A percentile compares a stretch with the other conserved stretches of the same genome.
phyloP scores from a whole-genome alignment of 2,888 invertebrate genomes.

The Fabriciana adippe region DNA sequence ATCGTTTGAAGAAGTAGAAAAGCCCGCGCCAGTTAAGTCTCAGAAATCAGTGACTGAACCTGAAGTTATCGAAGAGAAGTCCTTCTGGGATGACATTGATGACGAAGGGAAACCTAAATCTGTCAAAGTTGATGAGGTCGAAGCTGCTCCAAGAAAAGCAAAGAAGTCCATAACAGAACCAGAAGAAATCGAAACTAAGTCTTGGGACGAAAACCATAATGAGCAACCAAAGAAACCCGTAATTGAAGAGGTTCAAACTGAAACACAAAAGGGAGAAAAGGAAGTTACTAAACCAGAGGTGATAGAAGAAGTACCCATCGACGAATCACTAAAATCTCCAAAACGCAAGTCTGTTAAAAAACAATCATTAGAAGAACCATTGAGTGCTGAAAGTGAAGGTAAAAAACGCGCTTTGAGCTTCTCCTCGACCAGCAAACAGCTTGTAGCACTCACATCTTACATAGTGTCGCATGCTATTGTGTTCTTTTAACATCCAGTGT shows the following conservation, averaged over 20 bases:
- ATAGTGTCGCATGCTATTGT: conserved; percentile 69
- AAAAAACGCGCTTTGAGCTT: conserved; percentile 69
- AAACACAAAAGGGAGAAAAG: conserved; percentile 60
- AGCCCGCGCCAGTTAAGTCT: conserved; percentile 57
- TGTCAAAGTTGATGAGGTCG: conserved; percentile 51
- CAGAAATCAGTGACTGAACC: conserved; percentile 56
- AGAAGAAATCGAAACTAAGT: conserved; percentile 61
- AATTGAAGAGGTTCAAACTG: conserved; percentile 56
- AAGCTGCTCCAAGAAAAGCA: conserved; percentile 51
- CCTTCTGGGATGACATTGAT: conserved; percentile 62
- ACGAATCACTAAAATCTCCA: conserved; percentile 62
- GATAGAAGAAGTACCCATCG: conserved; percentile 63
- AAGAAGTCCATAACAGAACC: conserved; percentile 59
- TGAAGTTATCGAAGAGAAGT: conserved; percentile 56
- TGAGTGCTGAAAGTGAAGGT: conserved; percentile 80
- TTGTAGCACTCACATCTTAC: conserved; percentile 63
- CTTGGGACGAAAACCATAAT: conserved; percentile 72
- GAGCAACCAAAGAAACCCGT: conserved; percentile 57
- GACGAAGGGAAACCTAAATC: conserved; percentile 50
- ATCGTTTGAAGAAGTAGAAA: conserved; percentile 43
- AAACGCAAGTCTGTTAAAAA: conserved; percentile 76
- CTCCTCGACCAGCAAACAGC: conserved; percentile 69
- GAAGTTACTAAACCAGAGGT: conserved; percentile 62
- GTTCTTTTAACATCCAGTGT: conserved; percentile 75
- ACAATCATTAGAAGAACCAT: conserved; percentile 69